Conservation (phyloP, 1,140 invertebrate genomes). For the Drosophila baimaii region DNA sequence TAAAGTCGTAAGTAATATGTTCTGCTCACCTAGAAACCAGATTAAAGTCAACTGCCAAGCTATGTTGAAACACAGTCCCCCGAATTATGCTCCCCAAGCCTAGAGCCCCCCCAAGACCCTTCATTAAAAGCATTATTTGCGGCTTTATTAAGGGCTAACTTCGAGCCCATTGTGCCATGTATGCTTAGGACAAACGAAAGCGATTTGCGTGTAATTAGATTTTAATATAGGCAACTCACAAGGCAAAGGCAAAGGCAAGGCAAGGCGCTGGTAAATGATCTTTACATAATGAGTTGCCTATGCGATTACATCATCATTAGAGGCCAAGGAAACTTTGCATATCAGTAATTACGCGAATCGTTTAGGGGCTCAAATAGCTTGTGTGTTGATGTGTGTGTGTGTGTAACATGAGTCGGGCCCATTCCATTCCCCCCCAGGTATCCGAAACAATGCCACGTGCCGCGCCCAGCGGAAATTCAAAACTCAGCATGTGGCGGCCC, state of each 20-base stretch:
- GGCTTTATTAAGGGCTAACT: conserved; percentile 32
- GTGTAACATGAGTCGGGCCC: conserved; percentile 64
- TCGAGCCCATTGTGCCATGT: conserved; percentile 9
- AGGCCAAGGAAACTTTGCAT: conserved; percentile 47
- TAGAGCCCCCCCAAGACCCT: neutral
- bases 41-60: neutral
- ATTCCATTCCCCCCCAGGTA: conserved; percentile 22
- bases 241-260: neutral
- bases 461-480: conserved; percentile 68
- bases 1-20: neutral
- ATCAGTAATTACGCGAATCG: conserved; percentile 52
- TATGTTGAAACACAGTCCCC: too few species aligned
- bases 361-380: conserved; percentile 50
- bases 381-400: conserved; percentile 21
- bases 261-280: conserved; percentile 50
- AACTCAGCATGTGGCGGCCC: conserved; percentile 68
- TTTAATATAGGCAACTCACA: conserved; percentile 67
- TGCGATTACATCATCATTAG: conserved; percentile 71
- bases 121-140: conserved; percentile 34
- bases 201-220: conserved; percentile 65
- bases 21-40: neutral
- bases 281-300: conserved; percentile 61
- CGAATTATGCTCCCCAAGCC: neutral
- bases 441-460: conserved; percentile 60
- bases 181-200: conserved; percentile 39